Conservation (phyloP, 2,888 invertebrate species). For the Griposia aprilina region DNA sequence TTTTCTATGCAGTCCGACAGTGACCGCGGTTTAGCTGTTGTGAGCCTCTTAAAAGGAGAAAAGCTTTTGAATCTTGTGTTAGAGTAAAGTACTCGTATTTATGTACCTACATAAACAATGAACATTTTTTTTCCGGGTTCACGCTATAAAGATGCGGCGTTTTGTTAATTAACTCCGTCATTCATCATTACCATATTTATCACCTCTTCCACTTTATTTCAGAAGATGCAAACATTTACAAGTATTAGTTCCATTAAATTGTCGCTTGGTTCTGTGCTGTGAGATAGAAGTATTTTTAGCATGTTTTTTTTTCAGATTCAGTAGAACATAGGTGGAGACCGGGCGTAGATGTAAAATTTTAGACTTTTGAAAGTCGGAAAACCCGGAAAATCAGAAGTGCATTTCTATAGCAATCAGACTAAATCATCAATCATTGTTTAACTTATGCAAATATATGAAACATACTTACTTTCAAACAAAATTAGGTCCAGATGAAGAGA, state of each 20-base stretch:
- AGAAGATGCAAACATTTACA: neutral
- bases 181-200: conserved; percentile 7
- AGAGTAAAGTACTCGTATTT: too few relatives aligned
- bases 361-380: neutral
- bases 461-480: neutral
- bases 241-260: neutral
- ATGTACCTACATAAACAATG: too few relatives aligned
- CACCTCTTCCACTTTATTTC: neutral
- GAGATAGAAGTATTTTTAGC: neutral
- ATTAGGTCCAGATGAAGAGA: neutral
- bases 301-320: neutral
- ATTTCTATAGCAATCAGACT: neutral
- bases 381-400: too few relatives aligned
- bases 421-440: neutral
- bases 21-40: too few relatives aligned
- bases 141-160: conserved; percentile 3
- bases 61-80: too few relatives aligned
- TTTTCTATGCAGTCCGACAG: too few relatives aligned
- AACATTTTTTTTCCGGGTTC: neutral
- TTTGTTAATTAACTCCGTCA: conserved; percentile 4
- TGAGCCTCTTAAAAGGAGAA: too few relatives aligned
- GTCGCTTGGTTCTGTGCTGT: neutral
- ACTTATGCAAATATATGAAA: neutral
- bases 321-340: neutral
- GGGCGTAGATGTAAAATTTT: neutral